These are phyloP conservation scores for Acromyrmex charruanus DNA, from an alignment of 1,140 invertebrate genomes.

Conservation along the genomic window DNA sequence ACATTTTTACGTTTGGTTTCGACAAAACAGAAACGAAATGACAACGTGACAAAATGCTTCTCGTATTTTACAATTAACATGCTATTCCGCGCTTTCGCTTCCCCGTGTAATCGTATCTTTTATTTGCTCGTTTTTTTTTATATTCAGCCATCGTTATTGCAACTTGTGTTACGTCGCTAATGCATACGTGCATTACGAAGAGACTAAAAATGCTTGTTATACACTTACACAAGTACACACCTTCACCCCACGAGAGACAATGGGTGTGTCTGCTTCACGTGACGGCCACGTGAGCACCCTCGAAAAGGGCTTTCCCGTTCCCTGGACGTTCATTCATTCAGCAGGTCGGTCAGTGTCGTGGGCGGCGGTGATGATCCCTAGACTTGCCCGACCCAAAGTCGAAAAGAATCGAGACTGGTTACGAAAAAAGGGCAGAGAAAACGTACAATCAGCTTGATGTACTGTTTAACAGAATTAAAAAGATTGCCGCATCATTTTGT, in stretches of 20 bases:
- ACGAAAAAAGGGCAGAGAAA: conserved; percentile 34
- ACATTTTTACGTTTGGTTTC: not conserved
- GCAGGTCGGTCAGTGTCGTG: conserved; percentile 67
- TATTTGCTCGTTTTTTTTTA: conserved; percentile 73
- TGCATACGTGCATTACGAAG: not conserved
- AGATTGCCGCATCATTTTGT: not conserved
- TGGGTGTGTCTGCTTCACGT: conserved; percentile 77
- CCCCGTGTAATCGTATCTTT: conserved; percentile 64
- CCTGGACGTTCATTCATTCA: conserved; percentile 78
- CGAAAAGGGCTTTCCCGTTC: conserved; percentile 76
- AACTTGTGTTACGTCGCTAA: conserved; percentile 54
- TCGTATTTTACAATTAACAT: conserved; percentile 76
- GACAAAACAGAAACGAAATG: conserved; percentile 1
- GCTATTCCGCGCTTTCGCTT: conserved; percentile 63
- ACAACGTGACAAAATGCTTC: conserved; percentile 59
- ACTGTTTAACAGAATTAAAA: conserved; percentile 39
- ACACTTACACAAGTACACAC: conserved; percentile 9
- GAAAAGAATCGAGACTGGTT: conserved; percentile 41
- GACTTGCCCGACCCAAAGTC: conserved; percentile 51
- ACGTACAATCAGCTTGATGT: not conserved
- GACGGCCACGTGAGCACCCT: conserved; percentile 80
- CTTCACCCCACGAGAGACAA: conserved; percentile 74
- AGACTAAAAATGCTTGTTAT: not conserved
- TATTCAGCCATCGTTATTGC: conserved; percentile 72
- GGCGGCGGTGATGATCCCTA: conserved; percentile 69